Evolutionary conservation across 2,113 vertebrate genomes (phyloP).

Genomic region (Sinocyclocheilus rhinocerous): DNA sequence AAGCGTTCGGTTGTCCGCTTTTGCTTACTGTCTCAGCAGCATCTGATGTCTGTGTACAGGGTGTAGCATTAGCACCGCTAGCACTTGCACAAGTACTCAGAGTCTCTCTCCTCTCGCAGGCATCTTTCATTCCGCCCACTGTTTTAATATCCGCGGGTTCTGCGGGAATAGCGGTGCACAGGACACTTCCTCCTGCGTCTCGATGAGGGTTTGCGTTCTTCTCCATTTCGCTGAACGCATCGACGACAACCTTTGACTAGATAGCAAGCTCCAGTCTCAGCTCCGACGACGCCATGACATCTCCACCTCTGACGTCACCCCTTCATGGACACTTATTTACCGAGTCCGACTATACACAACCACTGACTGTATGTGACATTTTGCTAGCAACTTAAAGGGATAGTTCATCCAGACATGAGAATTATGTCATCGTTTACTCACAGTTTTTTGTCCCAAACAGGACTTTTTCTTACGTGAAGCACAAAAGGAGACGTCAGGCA

Average conservation of each 20-base stretch:
- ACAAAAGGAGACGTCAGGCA: background rate
- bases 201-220: conserved; percentile 72
- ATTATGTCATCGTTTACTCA: background rate
- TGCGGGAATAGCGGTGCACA: conserved; percentile 62
- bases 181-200: conserved; percentile 63
- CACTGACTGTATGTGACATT: background rate
- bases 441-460: background rate
- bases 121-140: conserved; percentile 65
- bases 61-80: conserved; percentile 56
- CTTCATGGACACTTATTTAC: conserved; percentile 39
- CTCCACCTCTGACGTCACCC: conserved; percentile 77
- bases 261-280: conserved; percentile 78
- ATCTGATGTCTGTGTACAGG: conserved; percentile 60
- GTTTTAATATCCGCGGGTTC: conserved; percentile 63
- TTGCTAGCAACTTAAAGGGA: background rate
- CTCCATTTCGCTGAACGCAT: conserved; percentile 72
- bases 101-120: conserved; percentile 68
- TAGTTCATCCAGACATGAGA: background rate
- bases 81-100: conserved; percentile 68
- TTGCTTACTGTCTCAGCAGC: conserved; percentile 54
- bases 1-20: background rate
- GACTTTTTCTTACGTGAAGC: background rate
- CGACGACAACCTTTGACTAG: conserved; percentile 79
- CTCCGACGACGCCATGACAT: conserved; percentile 88
- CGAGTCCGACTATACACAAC: background rate